Evolutionary conservation across 2,888 invertebrate genomes (phyloP), one percentile per base, ranked within the genome.

Genomic region (Oscheius sp.): DNA sequence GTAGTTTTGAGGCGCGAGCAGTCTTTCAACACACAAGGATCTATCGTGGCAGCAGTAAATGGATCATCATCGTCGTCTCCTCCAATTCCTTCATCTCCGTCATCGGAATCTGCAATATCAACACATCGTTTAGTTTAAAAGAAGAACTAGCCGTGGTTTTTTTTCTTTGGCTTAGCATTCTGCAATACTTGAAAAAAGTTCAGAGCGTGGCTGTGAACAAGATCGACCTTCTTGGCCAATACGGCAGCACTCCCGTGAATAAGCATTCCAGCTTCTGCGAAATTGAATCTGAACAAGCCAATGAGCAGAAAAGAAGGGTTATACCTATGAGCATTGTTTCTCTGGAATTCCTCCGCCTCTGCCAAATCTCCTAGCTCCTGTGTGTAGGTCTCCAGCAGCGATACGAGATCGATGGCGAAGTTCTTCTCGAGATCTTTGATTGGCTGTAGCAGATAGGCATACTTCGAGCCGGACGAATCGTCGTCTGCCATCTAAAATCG

Each of bases 191-290:
- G 66, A 48, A 74, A 68, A 32, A 74, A 74, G 35, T 74, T 66
- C 32, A 74, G 3, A 32, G 74, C 74, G 13, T 66, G 58, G n/a
- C 10, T 51, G 37, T 66, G 59, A n/a, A 74, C 58, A 5, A 48
- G 66, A 47, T 74, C 74, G 37, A 94, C 90, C 91, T 94, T 93
- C 87, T 92, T 93, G 55, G 92, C 92, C 90, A 94, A 94, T 66
- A 94, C 92, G 86, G 91, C 90, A 32, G 93, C 92, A 29, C 93
- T 93, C 88, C 93, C 93, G 90, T 94, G 94, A 80, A 94, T 89
- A 77, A 94, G 90, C 82, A 94, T 89, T n/a, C 94, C 94, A 75
- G 94, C 93, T 90, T 94, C 93, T 1, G 93, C 92, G 91, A 94
- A 94, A 90, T 94, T 94, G 86, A 92, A 92, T 57, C 90, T 81